A percentile compares a stretch with the other conserved stretches of the same genome.
Evolutionary conservation across 2,797 vertebrate species (phyloP).

Genomic region (Manis javanica): DNA sequence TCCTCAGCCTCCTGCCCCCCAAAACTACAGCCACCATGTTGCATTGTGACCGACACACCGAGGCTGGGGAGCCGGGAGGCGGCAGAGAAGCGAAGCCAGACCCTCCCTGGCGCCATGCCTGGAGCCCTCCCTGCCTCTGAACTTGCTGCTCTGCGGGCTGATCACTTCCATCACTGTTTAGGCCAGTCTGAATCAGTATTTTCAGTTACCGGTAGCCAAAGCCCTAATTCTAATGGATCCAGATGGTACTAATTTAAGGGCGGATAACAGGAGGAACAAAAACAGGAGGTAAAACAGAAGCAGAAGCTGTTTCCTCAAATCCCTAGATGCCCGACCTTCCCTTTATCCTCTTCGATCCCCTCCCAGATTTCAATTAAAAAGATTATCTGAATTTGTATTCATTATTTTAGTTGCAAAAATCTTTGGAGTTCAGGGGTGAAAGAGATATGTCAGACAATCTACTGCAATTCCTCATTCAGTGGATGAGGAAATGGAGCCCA

Average conservation of each 20-base stretch:
- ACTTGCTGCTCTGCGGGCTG: neutral
- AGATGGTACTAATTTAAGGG: neutral
- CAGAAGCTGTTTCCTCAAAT: neutral
- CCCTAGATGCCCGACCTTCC: neutral
- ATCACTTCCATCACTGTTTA: neutral
- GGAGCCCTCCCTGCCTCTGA: neutral
- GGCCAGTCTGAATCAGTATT: neutral
- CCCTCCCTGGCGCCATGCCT: neutral
- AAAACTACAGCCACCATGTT: neutral
- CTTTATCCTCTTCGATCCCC: neutral
- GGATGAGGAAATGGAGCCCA: neutral
- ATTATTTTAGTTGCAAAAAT: constrained; percentile 7
- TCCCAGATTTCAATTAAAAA: neutral
- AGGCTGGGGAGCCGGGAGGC: neutral
- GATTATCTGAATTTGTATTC: neutral
- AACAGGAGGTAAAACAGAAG: neutral
- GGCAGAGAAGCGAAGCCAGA: neutral
- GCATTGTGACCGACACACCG: neutral
- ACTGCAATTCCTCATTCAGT: neutral
- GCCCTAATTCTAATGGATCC: neutral
- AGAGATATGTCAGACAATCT: neutral
- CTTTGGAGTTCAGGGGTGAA: neutral
- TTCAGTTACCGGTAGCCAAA: neutral
- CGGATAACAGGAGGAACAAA: neutral
- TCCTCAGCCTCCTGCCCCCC: neutral